Conservation (phyloP, 2,113 vertebrate genomes). For the western clawed frog (Xenopus tropicalis) region UCB_Xtro_10.0 CM004444.2:23289001-23289500, state of each 20-base stretch:
- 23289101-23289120: too few relatives aligned
- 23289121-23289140: too few relatives aligned
- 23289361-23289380: slow-evolving; percentile 62
- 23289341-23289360: slow-evolving; percentile 61
- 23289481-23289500: slow-evolving; percentile 74
- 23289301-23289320: slow-evolving; percentile 58
- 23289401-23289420: slow-evolving; percentile 61
- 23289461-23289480: slow-evolving; percentile 69
- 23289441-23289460: slow-evolving; percentile 7
- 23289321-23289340: slow-evolving; percentile 58
- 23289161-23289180: slow-evolving; percentile 62
- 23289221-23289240: slow-evolving; percentile 65
- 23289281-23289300: slow-evolving; percentile 58
- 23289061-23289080: slow-evolving; percentile 71
- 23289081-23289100: slow-evolving; percentile 60
- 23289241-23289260: slow-evolving; percentile 56
- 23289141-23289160: slow-evolving; percentile 63
- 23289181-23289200: slow-evolving; percentile 63
- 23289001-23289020: slow-evolving; percentile 73
- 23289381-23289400: slow-evolving; percentile 64
- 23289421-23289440: slow-evolving; percentile 64
- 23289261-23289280: slow-evolving; percentile 52
- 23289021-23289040: slow-evolving; percentile 67
- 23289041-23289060: slow-evolving; percentile 71
- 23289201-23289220: slow-evolving; percentile 56